A percentile compares a stretch with the other conserved stretches of the same genome.
These are phyloP conservation scores for Xanthia togata DNA, from an alignment of 2,888 invertebrate genomes.

Conservation along the genomic window DNA sequence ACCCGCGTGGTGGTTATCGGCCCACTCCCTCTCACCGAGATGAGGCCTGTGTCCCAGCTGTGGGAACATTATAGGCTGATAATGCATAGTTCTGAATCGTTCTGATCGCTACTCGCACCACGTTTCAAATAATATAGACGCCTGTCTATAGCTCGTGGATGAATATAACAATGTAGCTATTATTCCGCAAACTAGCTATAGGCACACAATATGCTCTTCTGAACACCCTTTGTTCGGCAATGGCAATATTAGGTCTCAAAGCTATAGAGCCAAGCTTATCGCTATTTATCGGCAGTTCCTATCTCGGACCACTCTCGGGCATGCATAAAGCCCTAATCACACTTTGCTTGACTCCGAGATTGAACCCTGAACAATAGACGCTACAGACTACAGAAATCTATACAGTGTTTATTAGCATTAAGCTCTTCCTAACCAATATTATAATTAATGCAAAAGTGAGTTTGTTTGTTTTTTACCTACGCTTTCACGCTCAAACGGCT, in stretches of 20 bases:
- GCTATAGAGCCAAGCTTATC: slow-evolving; percentile 43
- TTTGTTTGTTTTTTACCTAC: too few species aligned
- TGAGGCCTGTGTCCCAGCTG: too few species aligned
- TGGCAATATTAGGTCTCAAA: slow-evolving; percentile 49
- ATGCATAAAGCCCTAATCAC: slow-evolving; percentile 57
- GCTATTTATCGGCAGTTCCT: slow-evolving; percentile 47
- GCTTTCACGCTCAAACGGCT: too few species aligned
- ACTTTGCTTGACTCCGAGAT: slow-evolving; percentile 29
- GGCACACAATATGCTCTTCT: slow-evolving; percentile 25
- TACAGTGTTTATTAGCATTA: background rate
- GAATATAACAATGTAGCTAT: slow-evolving; percentile 13
- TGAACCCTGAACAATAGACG: slow-evolving; percentile 44
- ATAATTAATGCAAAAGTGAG: too few species aligned
- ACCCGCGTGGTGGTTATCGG: too few species aligned
- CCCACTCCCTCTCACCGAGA: too few species aligned
- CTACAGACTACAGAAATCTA: background rate
- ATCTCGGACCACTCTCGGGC: slow-evolving; percentile 51
- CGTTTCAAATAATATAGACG: background rate
- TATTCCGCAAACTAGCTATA: background rate
- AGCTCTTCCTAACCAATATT: too few species aligned
- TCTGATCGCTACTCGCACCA: background rate
- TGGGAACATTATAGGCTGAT: too few species aligned
- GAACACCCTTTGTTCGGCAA: slow-evolving; percentile 43
- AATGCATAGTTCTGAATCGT: background rate
- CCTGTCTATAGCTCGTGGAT: background rate